Base-by-base conservation (phyloP, 2,797 vertebrate genomes). In the Okamejei kenojei region DNA sequence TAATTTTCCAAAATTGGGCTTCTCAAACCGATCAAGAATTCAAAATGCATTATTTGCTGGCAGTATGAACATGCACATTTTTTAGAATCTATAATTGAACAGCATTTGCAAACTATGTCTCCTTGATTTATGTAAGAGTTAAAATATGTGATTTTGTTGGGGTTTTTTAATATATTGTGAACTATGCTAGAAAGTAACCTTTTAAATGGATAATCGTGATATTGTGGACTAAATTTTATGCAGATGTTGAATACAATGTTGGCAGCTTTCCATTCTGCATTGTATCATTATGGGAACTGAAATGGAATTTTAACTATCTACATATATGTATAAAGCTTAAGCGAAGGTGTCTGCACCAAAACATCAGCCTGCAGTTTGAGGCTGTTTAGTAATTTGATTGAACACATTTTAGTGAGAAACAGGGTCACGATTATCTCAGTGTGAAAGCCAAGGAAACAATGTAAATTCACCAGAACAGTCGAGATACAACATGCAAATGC, bases 1-100 rank as follows among this genome's bases (percentile, higher is more conserved):
- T n/a, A 92, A 92, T 76, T 92, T 92, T 45, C 90, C 90, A 92
- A 92, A 90, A 92, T 92, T 54, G 68, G 90, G 71, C 90, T 92
- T 92, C 35, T 92, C 90, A 74, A n/a, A 92, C 38, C 21, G 58
- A 71, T 92, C 38, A 74, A 74, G 90, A 92, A 74, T 92, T 92
- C 73, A 92, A 76, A 68, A 76, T 92, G 10, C 90, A 74, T 92
- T 92, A 76, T 92, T 54, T 92, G 26, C 90, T 92, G 90, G 90
- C 71, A 92, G 90, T 92, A 92, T 92, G 90, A 92, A 54, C 6
- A 58, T 73, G 90, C 90, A 92, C 90, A 92, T 92, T 92, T 73
- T 92, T 71, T 92, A 92, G 71, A 58, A 15, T 26, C 71, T 58
- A n/a, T 54, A 76, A 76, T 45, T 76, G 68, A 45, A 38, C 23